phyloP scores from a whole-genome alignment of 1,140 invertebrate species.

The Leptopilina clavipes region DNA sequence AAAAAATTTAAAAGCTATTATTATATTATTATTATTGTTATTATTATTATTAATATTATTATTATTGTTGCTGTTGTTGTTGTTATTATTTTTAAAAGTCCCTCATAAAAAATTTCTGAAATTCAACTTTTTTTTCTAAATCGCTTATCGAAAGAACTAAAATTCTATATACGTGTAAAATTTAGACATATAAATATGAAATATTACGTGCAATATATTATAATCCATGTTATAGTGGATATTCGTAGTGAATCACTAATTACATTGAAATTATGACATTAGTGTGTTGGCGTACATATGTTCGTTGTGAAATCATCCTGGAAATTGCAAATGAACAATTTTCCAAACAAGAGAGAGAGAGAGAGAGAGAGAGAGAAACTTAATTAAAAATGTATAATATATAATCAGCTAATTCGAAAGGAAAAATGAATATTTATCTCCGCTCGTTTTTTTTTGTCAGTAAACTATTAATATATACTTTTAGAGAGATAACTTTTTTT shows the following conservation, averaged over 20 bases:
- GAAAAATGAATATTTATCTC: neutral
- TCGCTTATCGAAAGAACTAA: no score
- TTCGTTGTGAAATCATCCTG: constrained; percentile 19
- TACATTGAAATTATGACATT: neutral
- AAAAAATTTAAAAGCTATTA: no score
- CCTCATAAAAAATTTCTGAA: no score
- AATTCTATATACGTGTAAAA: no score
- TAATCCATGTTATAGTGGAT: neutral
- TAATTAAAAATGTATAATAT: neutral
- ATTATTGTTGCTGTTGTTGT: no score
- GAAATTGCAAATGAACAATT: constrained; percentile 13
- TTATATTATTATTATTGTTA: no score
- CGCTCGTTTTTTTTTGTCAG: neutral
- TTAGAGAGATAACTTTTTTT: no score
- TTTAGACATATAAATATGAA: no score
- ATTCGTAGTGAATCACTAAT: constrained; percentile 17
- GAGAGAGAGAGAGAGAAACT: neutral
- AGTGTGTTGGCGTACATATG: neutral
- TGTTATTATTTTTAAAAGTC: no score
- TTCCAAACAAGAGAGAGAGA: neutral
- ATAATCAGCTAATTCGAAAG: neutral
- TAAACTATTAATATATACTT: neutral
- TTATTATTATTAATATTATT: no score
- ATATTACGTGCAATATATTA: no score
- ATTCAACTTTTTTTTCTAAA: no score